Evolutionary conservation across 2,888 invertebrate genomes (phyloP).

Genomic region (Tachystola acroxantha): DNA sequence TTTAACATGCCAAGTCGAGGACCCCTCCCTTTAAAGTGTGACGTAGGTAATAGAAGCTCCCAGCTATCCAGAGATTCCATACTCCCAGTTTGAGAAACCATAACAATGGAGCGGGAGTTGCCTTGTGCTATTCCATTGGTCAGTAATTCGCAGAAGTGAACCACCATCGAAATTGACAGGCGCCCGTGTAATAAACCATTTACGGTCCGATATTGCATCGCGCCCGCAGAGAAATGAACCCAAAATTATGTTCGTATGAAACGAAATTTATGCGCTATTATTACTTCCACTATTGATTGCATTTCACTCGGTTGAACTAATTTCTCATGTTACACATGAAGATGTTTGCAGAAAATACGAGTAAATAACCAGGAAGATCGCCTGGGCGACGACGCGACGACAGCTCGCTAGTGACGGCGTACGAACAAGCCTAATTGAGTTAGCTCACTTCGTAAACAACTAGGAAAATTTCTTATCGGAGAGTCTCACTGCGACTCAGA

Average conservation of each 20-base stretch:
- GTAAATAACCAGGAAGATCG: slow-evolving; percentile 18
- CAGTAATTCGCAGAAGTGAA: slow-evolving; percentile 57
- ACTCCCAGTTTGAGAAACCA: neutral
- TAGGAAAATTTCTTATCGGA: slow-evolving; percentile 25
- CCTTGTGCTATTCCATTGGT: slow-evolving; percentile 53
- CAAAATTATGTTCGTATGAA: slow-evolving; percentile 35
- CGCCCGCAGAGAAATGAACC: slow-evolving; percentile 32
- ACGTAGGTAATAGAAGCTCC: too few relatives aligned
- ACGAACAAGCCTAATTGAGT: slow-evolving; percentile 28
- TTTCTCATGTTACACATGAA: too few relatives aligned
- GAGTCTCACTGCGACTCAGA: slow-evolving; percentile 24
- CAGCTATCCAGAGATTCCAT: too few relatives aligned
- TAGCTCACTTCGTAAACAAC: slow-evolving; percentile 28
- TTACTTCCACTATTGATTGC: slow-evolving; percentile 13
- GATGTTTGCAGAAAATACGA: slow-evolving; percentile 16
- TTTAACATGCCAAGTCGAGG: too few relatives aligned
- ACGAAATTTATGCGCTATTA: slow-evolving; percentile 31
- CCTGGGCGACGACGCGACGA: too few relatives aligned
- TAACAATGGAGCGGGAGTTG: slow-evolving; percentile 7
- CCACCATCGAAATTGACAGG: slow-evolving; percentile 56
- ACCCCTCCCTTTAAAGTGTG: too few relatives aligned
- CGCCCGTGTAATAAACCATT: slow-evolving; percentile 56
- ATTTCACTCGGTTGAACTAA: too few relatives aligned
- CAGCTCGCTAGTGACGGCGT: slow-evolving; percentile 20
- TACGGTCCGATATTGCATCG: slow-evolving; percentile 38